These are phyloP conservation scores for Netelia inedita DNA, from an alignment of 2,888 invertebrate species.

Conservation along the genomic window DNA sequence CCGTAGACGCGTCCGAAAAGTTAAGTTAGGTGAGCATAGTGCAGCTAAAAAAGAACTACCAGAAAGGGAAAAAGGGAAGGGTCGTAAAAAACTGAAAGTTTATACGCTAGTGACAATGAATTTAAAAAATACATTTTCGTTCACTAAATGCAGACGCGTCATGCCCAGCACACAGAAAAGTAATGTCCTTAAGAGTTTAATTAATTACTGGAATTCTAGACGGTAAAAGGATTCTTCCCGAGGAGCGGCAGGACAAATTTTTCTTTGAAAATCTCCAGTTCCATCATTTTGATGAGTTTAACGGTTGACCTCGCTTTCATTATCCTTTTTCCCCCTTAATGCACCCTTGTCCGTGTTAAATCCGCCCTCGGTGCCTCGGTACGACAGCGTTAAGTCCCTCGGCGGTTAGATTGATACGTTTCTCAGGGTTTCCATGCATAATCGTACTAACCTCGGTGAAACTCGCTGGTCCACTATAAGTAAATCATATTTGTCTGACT, in stretches of 20 bases:
- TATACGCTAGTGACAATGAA: too few relatives aligned
- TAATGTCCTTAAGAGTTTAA: conserved; percentile 26
- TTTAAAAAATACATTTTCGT: not conserved
- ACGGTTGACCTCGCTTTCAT: conserved; percentile 13
- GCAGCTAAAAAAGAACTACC: too few relatives aligned
- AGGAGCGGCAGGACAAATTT: conserved; percentile 13
- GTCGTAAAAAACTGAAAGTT: too few relatives aligned
- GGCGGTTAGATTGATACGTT: conserved; percentile 66
- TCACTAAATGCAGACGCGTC: not conserved
- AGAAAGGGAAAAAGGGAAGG: too few relatives aligned
- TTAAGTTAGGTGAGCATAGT: too few relatives aligned
- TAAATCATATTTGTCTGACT: conserved; percentile 42
- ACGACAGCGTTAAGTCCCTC: not conserved
- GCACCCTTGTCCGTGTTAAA: conserved; percentile 1
- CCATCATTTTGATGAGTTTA: conserved; percentile 33
- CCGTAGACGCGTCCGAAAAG: too few relatives aligned
- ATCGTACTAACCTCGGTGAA: conserved; percentile 35
- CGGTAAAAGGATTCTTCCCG: conserved; percentile 1
- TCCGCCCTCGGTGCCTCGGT: not conserved
- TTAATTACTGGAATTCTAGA: conserved; percentile 65
- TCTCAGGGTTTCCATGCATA: conserved; percentile 55
- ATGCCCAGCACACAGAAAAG: not conserved
- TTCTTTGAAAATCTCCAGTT: conserved; percentile 6
- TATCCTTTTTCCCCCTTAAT: not conserved
- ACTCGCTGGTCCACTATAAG: not conserved